Conservation (phyloP, 2,113 vertebrate genomes). For the Glaucomys volans region DNA sequence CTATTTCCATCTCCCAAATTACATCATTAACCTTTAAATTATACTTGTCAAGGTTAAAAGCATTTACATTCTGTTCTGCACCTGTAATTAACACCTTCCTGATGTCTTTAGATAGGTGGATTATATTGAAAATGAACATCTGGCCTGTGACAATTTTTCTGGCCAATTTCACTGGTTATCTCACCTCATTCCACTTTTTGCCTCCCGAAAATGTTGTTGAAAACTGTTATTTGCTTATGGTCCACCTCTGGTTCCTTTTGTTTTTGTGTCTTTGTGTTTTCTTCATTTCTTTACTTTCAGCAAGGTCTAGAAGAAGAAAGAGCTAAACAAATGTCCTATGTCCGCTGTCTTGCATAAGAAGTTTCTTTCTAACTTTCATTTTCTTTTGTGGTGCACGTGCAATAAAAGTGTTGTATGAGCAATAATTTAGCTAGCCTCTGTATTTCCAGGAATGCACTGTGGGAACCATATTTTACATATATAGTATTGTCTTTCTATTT, state of each 20-base stretch:
- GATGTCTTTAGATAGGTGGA: not conserved
- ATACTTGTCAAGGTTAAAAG: not conserved
- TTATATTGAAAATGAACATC: not conserved
- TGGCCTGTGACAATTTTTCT: not conserved
- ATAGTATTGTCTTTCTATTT: slow-evolving; percentile 2
- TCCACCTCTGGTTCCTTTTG: not conserved
- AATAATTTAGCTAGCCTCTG: not conserved
- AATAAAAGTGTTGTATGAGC: not conserved
- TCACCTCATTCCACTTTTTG: not conserved
- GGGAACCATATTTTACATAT: not conserved
- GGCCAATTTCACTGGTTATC: not conserved
- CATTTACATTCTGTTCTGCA: not conserved
- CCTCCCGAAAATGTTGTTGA: not conserved
- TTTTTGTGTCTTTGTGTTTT: not conserved
- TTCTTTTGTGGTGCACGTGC: too few species aligned
- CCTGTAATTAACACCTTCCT: not conserved
- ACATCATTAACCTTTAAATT: not conserved
- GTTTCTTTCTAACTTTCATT: not conserved
- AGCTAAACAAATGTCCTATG: not conserved
- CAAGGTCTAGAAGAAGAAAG: not conserved
- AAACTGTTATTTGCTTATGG: slow-evolving; percentile 14
- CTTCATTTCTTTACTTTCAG: slow-evolving; percentile 36
- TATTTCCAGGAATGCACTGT: not conserved
- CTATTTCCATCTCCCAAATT: slow-evolving; percentile 33
- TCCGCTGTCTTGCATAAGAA: not conserved